These are phyloP conservation scores for Macrosiphum euphorbiae DNA, from an alignment of 2,888 invertebrate genomes.

Conservation along the genomic window DNA sequence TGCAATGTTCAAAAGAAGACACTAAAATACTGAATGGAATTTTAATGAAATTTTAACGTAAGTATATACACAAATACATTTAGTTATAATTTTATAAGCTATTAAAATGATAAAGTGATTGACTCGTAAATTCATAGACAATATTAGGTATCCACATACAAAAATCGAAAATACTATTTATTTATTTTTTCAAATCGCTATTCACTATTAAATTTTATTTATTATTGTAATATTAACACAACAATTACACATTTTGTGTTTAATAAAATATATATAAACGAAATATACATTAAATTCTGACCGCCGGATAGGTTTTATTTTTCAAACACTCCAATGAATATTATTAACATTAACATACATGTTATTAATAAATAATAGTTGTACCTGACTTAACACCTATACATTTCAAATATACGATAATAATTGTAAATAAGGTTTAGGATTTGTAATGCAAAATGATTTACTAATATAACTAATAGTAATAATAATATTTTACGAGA, in stretches of 20 bases:
- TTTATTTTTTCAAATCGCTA: not conserved
- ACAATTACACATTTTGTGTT: no score
- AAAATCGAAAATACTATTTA: not conserved
- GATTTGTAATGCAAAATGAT: not conserved
- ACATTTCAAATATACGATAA: not conserved
- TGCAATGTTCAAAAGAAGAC: not conserved
- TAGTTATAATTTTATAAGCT: not conserved
- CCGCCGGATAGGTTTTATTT: not conserved
- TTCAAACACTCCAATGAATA: not conserved
- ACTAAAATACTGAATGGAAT: not conserved
- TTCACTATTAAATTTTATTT: not conserved
- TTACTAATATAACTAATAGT: not conserved
- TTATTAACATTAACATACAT: slow-evolving; percentile 5
- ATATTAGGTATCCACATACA: not conserved
- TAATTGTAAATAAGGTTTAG: slow-evolving; percentile 18
- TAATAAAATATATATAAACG: not conserved
- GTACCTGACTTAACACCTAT: not conserved
- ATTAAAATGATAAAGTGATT: not conserved
- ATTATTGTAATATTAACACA: no score
- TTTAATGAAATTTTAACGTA: not conserved
- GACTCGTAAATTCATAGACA: not conserved
- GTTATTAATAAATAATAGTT: slow-evolving; percentile 2
- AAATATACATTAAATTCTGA: not conserved
- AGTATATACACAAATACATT: not conserved
- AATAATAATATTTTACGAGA: not conserved